Base-by-base conservation (phyloP, 1,140 invertebrate species). In the Dreissena polymorpha region DNA sequence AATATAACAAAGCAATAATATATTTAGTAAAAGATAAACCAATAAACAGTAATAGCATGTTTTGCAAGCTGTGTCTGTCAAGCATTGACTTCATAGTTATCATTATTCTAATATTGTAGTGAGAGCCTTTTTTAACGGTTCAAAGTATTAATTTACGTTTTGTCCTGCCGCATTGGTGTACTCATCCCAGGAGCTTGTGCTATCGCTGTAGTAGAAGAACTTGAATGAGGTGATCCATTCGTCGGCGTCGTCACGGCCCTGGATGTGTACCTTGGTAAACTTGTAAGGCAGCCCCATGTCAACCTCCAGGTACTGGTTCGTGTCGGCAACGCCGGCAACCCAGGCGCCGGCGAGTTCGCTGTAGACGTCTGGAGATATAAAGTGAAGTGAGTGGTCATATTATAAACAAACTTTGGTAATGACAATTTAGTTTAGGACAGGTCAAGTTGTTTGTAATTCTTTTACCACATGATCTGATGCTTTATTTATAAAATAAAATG, bases 181-280 rank as follows among this genome's bases (percentile, higher is more conserved):
- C 27, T 80, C 72, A 21, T n/a, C 60, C 79, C 79, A 77, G 70
- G 84, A 87, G 6, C 70, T 76, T 1, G 70, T 73, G 2, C 64
- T 78, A 53, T 87, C 84, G 27, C 85, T 75, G 82, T 86, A 86
- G 69, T 86, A 88, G 8, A 77, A 69, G 13, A 91, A 67, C 29
- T 74, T 77, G 69, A 88, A 89, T 16, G 83, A 77, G 14, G 84
- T 88, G n/a, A 91, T 89, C 89, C 89, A 91, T 64, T 90, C 86
- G 60, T 84, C 85, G 23, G 83, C 84, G 10, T 89, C 88, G 5
- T 86, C 70, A 21, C 87, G 84, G n/a, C 90, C 90, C 72, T 91
- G 90, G 25, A 91, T 72, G 70, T 86, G 78, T 10, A 91, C 53
- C 7, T 75, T 69, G 13, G 84, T 85, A 63, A 89, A 82, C n/a